Percentiles rank a stretch among this genome's conserved stretches.
phyloP scores from a whole-genome alignment of 2,113 vertebrate genomes.

The Protobothrops flavoviridis region DNA sequence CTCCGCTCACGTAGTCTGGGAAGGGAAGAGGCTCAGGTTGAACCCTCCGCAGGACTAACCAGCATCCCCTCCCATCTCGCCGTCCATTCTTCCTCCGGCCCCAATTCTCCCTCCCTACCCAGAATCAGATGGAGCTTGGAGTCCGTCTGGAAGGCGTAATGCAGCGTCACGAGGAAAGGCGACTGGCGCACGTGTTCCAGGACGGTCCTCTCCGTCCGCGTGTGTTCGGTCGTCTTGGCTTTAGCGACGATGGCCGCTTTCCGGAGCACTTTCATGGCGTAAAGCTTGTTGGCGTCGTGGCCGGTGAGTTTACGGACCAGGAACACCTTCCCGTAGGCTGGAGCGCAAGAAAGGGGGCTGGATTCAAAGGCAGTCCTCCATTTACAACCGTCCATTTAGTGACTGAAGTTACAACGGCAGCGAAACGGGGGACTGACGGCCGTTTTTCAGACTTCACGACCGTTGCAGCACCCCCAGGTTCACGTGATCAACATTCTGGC shows the following conservation, averaged over 20 bases:
- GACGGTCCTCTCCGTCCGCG: constrained; percentile 87
- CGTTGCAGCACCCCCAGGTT: too few species aligned
- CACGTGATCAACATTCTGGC: neutral
- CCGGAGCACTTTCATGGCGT: constrained; percentile 93
- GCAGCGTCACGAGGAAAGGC: constrained; percentile 89
- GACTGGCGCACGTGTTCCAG: constrained; percentile 90
- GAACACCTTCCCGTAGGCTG: constrained; percentile 93
- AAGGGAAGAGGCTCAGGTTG: too few species aligned
- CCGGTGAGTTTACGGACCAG: constrained; percentile 87
- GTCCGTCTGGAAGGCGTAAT: constrained; percentile 92
- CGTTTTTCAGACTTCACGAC: neutral
- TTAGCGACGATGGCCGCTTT: constrained; percentile 90
- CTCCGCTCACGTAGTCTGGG: constrained; percentile 88
- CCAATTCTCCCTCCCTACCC: constrained; percentile 61
- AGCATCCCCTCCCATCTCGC: too few species aligned
- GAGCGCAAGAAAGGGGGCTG: neutral
- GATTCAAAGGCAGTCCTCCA: too few species aligned
- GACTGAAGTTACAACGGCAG: neutral
- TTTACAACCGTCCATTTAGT: too few species aligned
- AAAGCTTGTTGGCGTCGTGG: constrained; percentile 83
- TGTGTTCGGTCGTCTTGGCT: constrained; percentile 88
- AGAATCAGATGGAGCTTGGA: constrained; percentile 91
- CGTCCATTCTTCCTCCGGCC: fast-evolving
- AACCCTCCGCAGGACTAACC: too few species aligned
- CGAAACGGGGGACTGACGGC: neutral